Evolutionary conservation across 1,140 invertebrate species (phyloP), one percentile per base, ranked within the genome.

Genomic region (Agraylea sexmaculata): DNA sequence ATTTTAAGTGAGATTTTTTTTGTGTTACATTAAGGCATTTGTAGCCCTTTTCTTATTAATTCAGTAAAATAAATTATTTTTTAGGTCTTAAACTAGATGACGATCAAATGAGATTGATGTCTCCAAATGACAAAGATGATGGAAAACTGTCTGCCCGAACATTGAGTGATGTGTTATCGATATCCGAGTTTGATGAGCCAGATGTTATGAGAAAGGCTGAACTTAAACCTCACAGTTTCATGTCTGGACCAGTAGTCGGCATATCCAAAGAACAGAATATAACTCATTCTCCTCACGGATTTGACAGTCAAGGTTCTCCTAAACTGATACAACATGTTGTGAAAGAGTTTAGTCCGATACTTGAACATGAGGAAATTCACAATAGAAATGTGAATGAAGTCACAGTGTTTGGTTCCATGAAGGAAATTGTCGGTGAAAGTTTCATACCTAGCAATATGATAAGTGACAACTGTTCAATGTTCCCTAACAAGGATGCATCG

Each of bases 91-190:
- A 72, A 53, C 53, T 75, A 29, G 71, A 75, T 15, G 69, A 72
- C 20, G 64, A 62, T 8, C 57, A 68, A 16, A 31, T 65, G 10
- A 51, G 51, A 31, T 54, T 60, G 4, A 18, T 65, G 12, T 47
- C 41, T 7, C 42, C 47, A 15, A 64, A 40, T 22, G 46, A 42
- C 34, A 66, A 57, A 55, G 53, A 55, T 28, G 59, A 54, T 56
- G 57, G 52, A 51, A 70, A 62, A 50, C 49, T 55, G 48, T 70
- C 76, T 27, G 77, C 72, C 1, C 60, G 76, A 18, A 79, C 77
- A 0, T 56, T 81, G 0, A 78, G 76, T 50, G 78, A 80, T 45
- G 78, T 81, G 35, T 58, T 79, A 2, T 80, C 77, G 1, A 76
- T 80, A 57, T 77, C 77, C 0, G 77, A 80, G 38, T 78, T 69